Percentiles rank a stretch among this genome's conserved stretches.
These are phyloP conservation scores for Fopius arisanus DNA, from an alignment of 1,140 invertebrate genomes.

Conservation along the genomic window DNA sequence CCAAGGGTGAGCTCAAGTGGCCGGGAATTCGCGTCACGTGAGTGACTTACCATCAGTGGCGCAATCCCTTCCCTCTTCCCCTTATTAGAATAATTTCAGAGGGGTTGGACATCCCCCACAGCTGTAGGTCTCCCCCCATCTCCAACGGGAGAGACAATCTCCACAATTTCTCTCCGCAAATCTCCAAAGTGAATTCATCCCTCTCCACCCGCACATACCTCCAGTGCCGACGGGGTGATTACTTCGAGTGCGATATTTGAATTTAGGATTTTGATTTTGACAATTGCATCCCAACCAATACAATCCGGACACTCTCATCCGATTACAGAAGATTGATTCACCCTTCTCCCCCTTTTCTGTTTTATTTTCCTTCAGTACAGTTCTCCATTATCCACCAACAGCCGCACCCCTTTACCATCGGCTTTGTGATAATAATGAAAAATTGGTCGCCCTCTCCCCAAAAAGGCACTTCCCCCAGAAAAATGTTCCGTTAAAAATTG, in stretches of 20 bases:
- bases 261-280: constrained; percentile 48
- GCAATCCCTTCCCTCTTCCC: constrained; percentile 18
- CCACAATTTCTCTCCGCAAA: background rate
- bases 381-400: constrained; percentile 12
- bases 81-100: constrained; percentile 44
- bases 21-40: constrained; percentile 17
- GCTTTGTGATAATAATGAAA: constrained; percentile 17
- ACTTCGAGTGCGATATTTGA: constrained; percentile 50
- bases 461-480: background rate
- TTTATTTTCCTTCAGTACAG: background rate
- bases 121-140: constrained; percentile 20
- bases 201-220: background rate
- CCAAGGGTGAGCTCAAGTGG: constrained; percentile 8
- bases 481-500: too few relatives aligned
- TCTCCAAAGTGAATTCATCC: background rate
- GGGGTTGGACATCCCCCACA: constrained; percentile 30
- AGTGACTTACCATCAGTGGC: background rate
- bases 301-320: constrained; percentile 40
- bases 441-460: background rate
- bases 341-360: background rate
- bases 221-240: constrained; percentile 29
- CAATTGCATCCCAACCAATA: constrained; percentile 37
- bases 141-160: background rate
- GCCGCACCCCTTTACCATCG: background rate
- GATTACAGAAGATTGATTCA: constrained; percentile 46